phyloP scores from a whole-genome alignment of 2,113 vertebrate genomes.

The Antechinus flavipes region DNA sequence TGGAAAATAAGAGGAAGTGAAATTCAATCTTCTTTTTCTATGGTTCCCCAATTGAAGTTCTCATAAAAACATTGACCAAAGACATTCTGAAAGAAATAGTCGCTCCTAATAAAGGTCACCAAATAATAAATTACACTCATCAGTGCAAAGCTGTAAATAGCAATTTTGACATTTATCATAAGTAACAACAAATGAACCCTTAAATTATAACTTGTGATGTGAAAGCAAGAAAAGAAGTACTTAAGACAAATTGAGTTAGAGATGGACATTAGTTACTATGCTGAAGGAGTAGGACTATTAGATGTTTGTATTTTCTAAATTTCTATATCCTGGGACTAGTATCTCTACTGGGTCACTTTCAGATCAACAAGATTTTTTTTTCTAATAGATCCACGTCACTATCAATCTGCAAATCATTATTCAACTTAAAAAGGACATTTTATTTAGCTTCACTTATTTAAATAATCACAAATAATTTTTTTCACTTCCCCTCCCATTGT shows the following conservation, averaged over 20 bases:
- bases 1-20: neutral
- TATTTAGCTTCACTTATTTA: neutral
- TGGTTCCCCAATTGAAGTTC: neutral
- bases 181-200: neutral
- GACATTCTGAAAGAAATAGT: neutral
- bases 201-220: neutral
- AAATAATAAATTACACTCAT: neutral
- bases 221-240: neutral
- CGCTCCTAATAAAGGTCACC: neutral
- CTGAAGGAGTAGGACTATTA: neutral
- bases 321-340: neutral
- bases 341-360: neutral
- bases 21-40: neutral
- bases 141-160: neutral
- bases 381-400: neutral
- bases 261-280: neutral
- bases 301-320: neutral
- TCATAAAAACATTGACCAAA: slow-evolving; percentile 16
- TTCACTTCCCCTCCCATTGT: neutral
- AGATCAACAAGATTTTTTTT: neutral
- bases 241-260: neutral
- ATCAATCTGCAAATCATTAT: neutral
- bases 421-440: slow-evolving; percentile 5
- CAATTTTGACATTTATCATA: neutral
- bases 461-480: neutral